phyloP scores from a whole-genome alignment of 2,797 vertebrate genomes.

The Tinamus major region DNA sequence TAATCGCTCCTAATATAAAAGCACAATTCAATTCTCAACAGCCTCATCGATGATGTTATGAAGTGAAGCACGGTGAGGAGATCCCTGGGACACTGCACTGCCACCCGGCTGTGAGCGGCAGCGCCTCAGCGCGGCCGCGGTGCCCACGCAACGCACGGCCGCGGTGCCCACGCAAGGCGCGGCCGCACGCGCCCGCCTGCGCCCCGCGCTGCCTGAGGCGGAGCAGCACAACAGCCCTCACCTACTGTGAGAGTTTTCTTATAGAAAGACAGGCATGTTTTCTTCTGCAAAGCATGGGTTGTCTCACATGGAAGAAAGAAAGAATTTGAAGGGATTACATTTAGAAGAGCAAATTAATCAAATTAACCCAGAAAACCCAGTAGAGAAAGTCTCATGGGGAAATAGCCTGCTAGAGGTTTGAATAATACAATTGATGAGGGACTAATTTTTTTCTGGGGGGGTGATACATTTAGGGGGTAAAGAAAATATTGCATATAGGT shows the following conservation, averaged over 20 bases:
- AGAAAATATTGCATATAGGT: accelerated
- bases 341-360: neutral
- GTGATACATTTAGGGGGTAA: neutral
- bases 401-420: neutral
- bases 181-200: neutral
- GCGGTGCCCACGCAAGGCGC: too few species aligned
- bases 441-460: neutral
- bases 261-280: neutral
- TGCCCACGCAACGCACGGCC: too few species aligned
- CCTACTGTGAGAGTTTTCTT: neutral
- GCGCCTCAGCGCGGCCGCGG: too few species aligned
- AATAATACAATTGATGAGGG: neutral
- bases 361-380: neutral
- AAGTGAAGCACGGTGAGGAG: neutral
- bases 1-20: neutral
- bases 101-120: neutral
- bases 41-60: neutral
- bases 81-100: neutral
- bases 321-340: neutral
- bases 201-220: neutral
- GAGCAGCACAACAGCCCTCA: neutral
- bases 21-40: neutral
- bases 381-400: neutral
- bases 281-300: neutral
- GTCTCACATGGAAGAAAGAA: neutral